phyloP scores from a whole-genome alignment of 2,113 vertebrate species.

The Physeter macrocephalus region DNA sequence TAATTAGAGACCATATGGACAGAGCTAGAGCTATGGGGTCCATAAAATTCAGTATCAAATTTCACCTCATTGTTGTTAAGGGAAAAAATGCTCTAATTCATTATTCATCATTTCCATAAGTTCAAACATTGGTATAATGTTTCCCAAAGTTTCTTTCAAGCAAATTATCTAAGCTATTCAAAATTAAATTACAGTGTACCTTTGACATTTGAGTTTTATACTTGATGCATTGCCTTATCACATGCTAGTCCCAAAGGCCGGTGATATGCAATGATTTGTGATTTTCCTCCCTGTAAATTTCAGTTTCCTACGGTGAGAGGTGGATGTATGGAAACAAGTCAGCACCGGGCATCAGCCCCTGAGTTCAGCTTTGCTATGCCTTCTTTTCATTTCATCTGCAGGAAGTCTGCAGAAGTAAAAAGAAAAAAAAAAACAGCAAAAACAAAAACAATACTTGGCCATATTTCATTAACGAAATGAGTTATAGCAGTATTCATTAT shows the following conservation, averaged over 20 bases:
- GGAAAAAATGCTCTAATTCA: background rate
- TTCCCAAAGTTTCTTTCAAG: conserved; percentile 29
- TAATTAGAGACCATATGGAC: background rate
- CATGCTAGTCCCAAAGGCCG: background rate
- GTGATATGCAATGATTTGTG: background rate
- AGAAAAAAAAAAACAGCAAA: background rate
- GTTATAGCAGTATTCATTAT: background rate
- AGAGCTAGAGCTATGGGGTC: background rate
- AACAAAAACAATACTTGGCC: background rate
- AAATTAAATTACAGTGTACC: background rate
- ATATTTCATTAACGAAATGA: background rate
- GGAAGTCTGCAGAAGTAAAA: background rate
- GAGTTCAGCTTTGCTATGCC: background rate
- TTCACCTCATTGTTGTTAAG: background rate
- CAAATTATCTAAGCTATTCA: background rate
- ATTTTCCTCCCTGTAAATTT: background rate
- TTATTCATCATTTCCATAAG: background rate
- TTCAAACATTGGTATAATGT: background rate
- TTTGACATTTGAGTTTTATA: conserved; percentile 25
- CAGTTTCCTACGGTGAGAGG: background rate
- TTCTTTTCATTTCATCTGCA: background rate
- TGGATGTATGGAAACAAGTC: background rate
- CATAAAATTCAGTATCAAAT: background rate
- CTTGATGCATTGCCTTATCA: background rate
- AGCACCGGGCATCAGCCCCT: background rate